phyloP scores from a whole-genome alignment of 1,140 invertebrate species.

The Rhizoglyphus robini region DNA sequence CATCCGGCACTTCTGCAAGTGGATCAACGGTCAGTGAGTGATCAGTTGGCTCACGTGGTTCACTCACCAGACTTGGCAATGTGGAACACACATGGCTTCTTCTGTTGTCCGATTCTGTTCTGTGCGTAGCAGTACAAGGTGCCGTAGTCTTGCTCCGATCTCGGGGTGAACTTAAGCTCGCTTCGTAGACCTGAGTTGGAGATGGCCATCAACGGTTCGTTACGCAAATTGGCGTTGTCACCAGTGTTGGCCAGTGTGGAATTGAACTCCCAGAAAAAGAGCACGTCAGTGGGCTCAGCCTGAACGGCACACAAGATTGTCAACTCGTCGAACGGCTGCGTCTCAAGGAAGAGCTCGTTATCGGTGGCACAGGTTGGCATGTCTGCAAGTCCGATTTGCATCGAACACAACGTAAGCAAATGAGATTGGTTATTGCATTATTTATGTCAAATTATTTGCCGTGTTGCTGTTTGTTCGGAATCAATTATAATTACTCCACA shows the following conservation, averaged over 20 bases:
- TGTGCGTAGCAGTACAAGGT: slow-evolving; percentile 27
- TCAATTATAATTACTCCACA: slow-evolving; percentile 8
- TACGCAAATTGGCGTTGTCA: slow-evolving; percentile 20
- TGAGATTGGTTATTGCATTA: slow-evolving; percentile 9
- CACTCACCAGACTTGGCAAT: slow-evolving; percentile 25
- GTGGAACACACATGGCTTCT: slow-evolving; percentile 27
- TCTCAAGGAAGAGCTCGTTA: slow-evolving; percentile 51
- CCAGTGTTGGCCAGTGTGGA: slow-evolving; percentile 13
- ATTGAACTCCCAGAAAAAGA: slow-evolving; percentile 29
- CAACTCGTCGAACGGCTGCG: slow-evolving; percentile 67
- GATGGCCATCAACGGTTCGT: slow-evolving; percentile 6
- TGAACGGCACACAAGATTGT: slow-evolving; percentile 66
- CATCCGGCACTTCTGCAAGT: slow-evolving; percentile 27
- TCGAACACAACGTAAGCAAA: slow-evolving; percentile 11
- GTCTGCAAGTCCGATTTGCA: too few relatives aligned
- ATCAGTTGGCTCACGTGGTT: background rate
- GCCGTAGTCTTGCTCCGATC: slow-evolving; percentile 21
- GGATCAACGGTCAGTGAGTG: background rate
- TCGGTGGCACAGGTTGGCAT: slow-evolving; percentile 48
- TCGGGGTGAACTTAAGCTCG: slow-evolving; percentile 18
- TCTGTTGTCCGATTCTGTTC: slow-evolving; percentile 28
- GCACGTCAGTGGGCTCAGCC: slow-evolving; percentile 48
- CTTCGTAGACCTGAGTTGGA: slow-evolving; percentile 9
- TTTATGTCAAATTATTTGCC: background rate
- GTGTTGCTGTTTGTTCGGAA: too few relatives aligned